A percentile compares a stretch with the other conserved stretches of the same genome.
Evolutionary conservation across 2,888 invertebrate species (phyloP).

Genomic region (Thyatira batis): DNA sequence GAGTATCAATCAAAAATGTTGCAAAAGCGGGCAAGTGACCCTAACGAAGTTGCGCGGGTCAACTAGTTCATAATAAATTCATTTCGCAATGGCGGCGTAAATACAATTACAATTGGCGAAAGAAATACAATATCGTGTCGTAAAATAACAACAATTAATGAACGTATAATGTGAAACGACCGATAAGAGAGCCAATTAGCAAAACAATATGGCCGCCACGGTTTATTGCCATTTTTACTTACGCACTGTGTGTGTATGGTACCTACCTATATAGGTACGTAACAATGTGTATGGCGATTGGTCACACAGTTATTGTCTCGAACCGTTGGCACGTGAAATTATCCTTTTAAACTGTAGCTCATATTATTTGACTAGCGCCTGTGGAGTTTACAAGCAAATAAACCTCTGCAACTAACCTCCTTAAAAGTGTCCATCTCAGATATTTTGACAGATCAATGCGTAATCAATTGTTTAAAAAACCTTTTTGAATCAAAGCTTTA

Average conservation of each 20-base stretch:
- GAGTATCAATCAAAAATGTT: too few species aligned
- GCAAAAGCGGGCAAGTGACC: too few species aligned
- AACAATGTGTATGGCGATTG: constrained; percentile 47
- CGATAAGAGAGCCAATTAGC: constrained; percentile 74
- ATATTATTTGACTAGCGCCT: constrained; percentile 14
- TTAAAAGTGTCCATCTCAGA: too few species aligned
- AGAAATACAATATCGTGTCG: constrained; percentile 60
- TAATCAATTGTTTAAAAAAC: too few species aligned
- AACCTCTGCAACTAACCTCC: too few species aligned
- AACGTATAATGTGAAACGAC: constrained; percentile 61
- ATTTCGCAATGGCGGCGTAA: constrained; percentile 22
- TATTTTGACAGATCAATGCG: too few species aligned
- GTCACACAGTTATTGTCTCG: constrained; percentile 48
- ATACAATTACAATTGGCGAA: constrained; percentile 39
- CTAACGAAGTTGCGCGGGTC: too few species aligned
- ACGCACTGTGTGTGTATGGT: constrained; percentile 23
- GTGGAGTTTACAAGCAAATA: too few species aligned
- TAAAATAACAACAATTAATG: constrained; percentile 69
- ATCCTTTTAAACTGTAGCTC: constrained; percentile 35
- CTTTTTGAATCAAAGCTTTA: too few species aligned
- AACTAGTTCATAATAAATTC: neutral
- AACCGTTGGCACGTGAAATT: constrained; percentile 49
- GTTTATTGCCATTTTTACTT: constrained; percentile 54
- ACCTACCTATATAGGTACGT: constrained; percentile 41
- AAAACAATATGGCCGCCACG: constrained; percentile 52